Evolutionary conservation across 1,140 invertebrate species (phyloP).

Genomic region (Pseudobourletiella spinata): DNA sequence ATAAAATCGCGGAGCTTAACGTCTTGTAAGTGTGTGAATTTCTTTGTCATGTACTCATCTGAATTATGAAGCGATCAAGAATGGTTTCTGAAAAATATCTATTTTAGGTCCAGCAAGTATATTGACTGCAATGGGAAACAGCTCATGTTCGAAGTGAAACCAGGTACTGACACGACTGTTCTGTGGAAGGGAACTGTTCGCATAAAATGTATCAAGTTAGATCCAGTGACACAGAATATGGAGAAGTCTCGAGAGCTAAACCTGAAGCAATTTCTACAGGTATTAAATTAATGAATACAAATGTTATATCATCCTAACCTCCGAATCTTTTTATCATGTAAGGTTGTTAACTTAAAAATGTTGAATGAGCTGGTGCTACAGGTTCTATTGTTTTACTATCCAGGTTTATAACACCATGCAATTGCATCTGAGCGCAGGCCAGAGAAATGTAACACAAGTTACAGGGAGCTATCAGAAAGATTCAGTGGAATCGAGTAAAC

Average conservation of each 20-base stretch:
- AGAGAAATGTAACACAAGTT: too few species aligned
- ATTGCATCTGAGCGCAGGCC: conserved; percentile 19
- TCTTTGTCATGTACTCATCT: too few species aligned
- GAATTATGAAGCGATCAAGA: too few species aligned
- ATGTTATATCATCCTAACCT: too few species aligned
- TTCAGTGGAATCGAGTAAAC: too few species aligned
- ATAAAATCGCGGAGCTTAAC: conserved; percentile 46
- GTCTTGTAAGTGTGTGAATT: conserved; percentile 46
- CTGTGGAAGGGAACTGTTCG: conserved; percentile 60
- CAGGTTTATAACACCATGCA: conserved; percentile 16
- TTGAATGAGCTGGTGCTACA: too few species aligned
- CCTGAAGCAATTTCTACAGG: conserved; percentile 51
- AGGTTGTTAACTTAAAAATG: too few species aligned
- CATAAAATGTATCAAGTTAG: conserved; percentile 56
- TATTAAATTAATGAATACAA: conserved; percentile 29
- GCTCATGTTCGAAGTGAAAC: conserved; percentile 55
- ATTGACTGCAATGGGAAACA: conserved; percentile 52
- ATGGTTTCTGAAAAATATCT: too few species aligned
- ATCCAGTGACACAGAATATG: conserved; percentile 44
- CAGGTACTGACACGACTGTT: conserved; percentile 52
- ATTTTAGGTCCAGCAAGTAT: conserved; percentile 51
- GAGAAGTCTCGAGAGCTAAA: conserved; percentile 50
- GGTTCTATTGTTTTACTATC: too few species aligned
- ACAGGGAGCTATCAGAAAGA: too few species aligned
- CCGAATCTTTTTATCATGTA: too few species aligned